Evolutionary conservation across 2,888 invertebrate species (phyloP), one percentile per base, ranked within the genome.

Genomic region (Eubasilissa splendida): DNA sequence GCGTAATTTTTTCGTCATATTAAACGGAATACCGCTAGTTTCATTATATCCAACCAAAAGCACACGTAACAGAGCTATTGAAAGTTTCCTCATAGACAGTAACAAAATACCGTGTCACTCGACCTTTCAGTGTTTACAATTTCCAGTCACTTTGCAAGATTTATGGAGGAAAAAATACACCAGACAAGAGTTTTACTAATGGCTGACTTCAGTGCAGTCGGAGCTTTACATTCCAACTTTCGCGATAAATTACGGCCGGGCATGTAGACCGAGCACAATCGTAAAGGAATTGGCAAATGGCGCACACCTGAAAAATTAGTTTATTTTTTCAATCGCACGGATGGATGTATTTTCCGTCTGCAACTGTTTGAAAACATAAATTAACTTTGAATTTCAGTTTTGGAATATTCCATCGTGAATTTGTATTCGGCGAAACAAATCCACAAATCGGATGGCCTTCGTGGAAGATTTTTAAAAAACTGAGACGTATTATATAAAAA

Each of bases 241-340:
- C 74, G 71, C 82, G 77, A 82, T 82, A 82, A 82, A 82, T 82
- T 79, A 82, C 14, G 31, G 14, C 56, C 31, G 42, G 54, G n/a
- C 53, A 22, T 56, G 53, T 10, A 31, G 31, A 22, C 31, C 71
- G 31, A 14, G 71, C 54, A 33, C 68, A 33, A 71, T 56, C 22
- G 71, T n/a, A 33, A 56, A 71, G 54, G 54, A 71, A 71, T 74
- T 74, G 74, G 74, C 74, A 74, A 59, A 74, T 58, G 54, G 59
- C 58, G 54, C 58, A 59, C 74, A 74, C 74, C 74, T 74, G 74
- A 74, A 59, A 31, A 71, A 71, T 71, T 71, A 56, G 54, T 22
- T 71, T 71, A 31, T 71, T 71, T 54, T 54, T 63, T 58, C 4
- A n/a, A 50, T 68, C 68, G 14, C 68, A 50, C 50, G 12, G 68